These are phyloP conservation scores for Copidosoma aretas DNA, from an alignment of 2,888 invertebrate species.

Conservation along the genomic window DNA sequence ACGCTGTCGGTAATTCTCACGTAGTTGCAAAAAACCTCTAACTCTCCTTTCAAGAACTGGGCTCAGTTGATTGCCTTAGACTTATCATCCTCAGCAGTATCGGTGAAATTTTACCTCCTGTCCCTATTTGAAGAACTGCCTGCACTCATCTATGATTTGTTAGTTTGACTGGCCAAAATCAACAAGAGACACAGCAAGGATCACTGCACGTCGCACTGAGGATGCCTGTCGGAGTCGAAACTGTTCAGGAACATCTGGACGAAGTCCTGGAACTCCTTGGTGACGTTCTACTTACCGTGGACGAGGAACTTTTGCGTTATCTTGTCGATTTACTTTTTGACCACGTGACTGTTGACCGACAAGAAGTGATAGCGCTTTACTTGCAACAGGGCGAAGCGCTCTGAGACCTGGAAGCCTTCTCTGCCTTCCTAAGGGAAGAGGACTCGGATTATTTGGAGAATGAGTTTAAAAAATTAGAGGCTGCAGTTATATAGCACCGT, in stretches of 20 bases:
- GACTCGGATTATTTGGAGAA: too few species aligned
- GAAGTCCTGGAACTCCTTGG: slow-evolving; percentile 60
- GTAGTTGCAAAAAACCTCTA: slow-evolving; percentile 56
- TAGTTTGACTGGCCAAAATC: slow-evolving; percentile 58
- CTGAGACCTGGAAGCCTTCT: slow-evolving; percentile 60
- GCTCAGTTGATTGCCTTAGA: slow-evolving; percentile 64
- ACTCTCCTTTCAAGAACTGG: slow-evolving; percentile 62
- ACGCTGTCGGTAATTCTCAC: slow-evolving; percentile 51
- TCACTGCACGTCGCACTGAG: slow-evolving; percentile 64
- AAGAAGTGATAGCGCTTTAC: slow-evolving; percentile 63
- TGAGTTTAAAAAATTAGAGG: too few species aligned
- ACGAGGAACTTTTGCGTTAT: slow-evolving; percentile 62
- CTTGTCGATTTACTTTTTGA: slow-evolving; percentile 62
- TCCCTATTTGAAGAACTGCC: slow-evolving; percentile 46
- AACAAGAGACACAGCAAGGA: slow-evolving; percentile 63
- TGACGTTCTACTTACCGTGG: slow-evolving; percentile 63
- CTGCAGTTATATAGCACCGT: not conserved
- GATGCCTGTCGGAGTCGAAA: slow-evolving; percentile 58
- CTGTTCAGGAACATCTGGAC: slow-evolving; percentile 54
- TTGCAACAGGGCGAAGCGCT: slow-evolving; percentile 60
- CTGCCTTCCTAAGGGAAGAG: slow-evolving; percentile 59
- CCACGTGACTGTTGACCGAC: slow-evolving; percentile 62
- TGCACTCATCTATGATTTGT: slow-evolving; percentile 50
- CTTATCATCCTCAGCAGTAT: slow-evolving; percentile 49
- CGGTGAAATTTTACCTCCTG: too few species aligned